phyloP scores from a whole-genome alignment of 2,797 vertebrate species.

The Sylvilagus floridanus region DNA sequence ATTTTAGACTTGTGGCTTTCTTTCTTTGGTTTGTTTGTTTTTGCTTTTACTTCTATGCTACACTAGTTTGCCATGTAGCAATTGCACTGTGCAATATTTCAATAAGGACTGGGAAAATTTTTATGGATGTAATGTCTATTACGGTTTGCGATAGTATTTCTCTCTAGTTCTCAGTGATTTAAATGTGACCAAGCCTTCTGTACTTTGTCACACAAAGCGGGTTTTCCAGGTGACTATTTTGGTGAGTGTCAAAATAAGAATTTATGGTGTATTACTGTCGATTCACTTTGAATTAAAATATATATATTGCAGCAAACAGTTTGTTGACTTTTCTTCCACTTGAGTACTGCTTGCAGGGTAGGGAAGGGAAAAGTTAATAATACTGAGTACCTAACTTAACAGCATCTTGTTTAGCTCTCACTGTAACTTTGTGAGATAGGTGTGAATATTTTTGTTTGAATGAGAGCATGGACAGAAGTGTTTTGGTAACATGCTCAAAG shows the following conservation, averaged over 20 bases:
- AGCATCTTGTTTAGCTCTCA: slow-evolving; percentile 14
- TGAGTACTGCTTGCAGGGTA: background rate
- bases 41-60: too few species aligned
- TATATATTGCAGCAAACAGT: slow-evolving; percentile 95
- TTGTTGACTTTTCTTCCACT: slow-evolving; percentile 82
- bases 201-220: slow-evolving; percentile 99
- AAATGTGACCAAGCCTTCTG: slow-evolving; percentile 99
- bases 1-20: too few species aligned
- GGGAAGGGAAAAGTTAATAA: background rate
- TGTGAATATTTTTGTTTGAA: background rate
- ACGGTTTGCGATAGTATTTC: slow-evolving; percentile 99
- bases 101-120: slow-evolving; percentile 88
- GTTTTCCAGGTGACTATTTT: slow-evolving; percentile 99
- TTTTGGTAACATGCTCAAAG: background rate
- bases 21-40: too few species aligned
- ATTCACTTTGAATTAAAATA: slow-evolving; percentile 99
- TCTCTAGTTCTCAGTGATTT: slow-evolving; percentile 99
- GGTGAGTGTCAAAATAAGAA: slow-evolving; percentile 99
- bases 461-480: background rate
- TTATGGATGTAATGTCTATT: slow-evolving; percentile 99
- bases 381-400: background rate
- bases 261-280: slow-evolving; percentile 99
- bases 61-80: too few species aligned
- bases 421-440: background rate
- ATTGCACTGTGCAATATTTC: too few species aligned